Evolutionary conservation across 2,888 invertebrate species (phyloP), one percentile per base, ranked within the genome.

Genomic region (Athrips mouffetella): DNA sequence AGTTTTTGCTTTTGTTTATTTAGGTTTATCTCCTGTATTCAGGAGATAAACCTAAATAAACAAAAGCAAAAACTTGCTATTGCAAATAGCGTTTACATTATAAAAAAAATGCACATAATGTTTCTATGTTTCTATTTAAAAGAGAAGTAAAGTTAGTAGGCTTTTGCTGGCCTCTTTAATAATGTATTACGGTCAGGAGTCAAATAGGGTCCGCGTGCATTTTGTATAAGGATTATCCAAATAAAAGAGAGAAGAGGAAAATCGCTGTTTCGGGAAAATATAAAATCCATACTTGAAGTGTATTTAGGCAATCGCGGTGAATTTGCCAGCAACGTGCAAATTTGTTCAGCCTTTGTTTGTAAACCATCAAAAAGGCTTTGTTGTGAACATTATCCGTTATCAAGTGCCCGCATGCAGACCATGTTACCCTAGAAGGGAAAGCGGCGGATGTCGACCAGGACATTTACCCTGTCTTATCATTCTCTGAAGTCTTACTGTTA

Each of bases 381-480:
- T 18, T 29, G 29, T 5, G 29, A 27, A 31, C 30, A 31, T 21
- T 44, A 44, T 15, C 31, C 10, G 31, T 21, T 44, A 44, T 44
- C 44, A 13, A 30, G 13, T 31, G 44, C 53, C 60, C 51, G 45
- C 42, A 55, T 52, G 48, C 15, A 25, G 21, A 54, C 61, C 25
- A 15, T 15, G 16, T 8, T 16, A 31, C 45, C 47, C 15, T 40
- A 51, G 8, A 52, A 41, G 45, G 41, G 45, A 48, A 47, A 47
- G 46, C 51, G 48, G 51, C 57, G 70, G 70, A 69, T 65, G 67
- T 71, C 65, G 67, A n/a, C 52, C 66, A 75, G 77, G 73, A 75
- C 76, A 65, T 72, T 67, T 73, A 74, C 71, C 69, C 75, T 54
- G 55, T 46, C 57, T 78, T 80, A 82, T 81, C 81, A 64, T 54